Evolutionary conservation across 2,888 invertebrate genomes (phyloP).

Genomic region (Oscheius sp.): DNA sequence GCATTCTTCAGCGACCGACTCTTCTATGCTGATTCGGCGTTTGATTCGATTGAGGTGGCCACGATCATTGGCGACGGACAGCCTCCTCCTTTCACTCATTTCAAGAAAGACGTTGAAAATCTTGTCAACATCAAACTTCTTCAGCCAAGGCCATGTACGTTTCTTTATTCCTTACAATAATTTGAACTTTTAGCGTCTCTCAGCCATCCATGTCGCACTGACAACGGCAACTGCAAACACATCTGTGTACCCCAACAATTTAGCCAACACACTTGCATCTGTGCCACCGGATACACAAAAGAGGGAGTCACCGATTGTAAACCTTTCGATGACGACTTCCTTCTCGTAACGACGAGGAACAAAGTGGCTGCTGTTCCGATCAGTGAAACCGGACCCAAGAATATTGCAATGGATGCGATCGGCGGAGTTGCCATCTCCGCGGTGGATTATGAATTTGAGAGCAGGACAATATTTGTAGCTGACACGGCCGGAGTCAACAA

Average conservation of each 20-base stretch:
- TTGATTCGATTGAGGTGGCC: conserved; percentile 78
- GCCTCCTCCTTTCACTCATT: conserved; percentile 77
- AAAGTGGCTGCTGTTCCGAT: conserved; percentile 84
- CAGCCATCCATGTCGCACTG: conserved; percentile 84
- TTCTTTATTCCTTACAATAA: neutral
- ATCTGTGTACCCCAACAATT: conserved; percentile 89
- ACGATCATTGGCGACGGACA: conserved; percentile 66
- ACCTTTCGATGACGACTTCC: conserved; percentile 83
- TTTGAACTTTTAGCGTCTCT: conserved; percentile 45
- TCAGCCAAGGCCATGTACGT: conserved; percentile 82
- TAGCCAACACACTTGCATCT: conserved; percentile 85
- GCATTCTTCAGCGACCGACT: conserved; percentile 69
- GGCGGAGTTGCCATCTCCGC: conserved; percentile 88
- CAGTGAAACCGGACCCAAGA: conserved; percentile 75
- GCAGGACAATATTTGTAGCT: conserved; percentile 95
- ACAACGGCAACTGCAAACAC: conserved; percentile 93
- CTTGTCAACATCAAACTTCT: conserved; percentile 88
- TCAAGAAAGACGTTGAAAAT: conserved; percentile 82
- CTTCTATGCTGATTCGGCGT: conserved; percentile 85
- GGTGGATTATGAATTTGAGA: conserved; percentile 83
- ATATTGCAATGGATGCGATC: conserved; percentile 94
- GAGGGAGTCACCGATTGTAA: conserved; percentile 81
- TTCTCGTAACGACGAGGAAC: conserved; percentile 90
- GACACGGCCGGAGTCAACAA: conserved; percentile 80
- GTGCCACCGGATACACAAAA: conserved; percentile 82